Conservation (phyloP, 1,140 invertebrate species). For the Nephotettix cincticeps region DNA sequence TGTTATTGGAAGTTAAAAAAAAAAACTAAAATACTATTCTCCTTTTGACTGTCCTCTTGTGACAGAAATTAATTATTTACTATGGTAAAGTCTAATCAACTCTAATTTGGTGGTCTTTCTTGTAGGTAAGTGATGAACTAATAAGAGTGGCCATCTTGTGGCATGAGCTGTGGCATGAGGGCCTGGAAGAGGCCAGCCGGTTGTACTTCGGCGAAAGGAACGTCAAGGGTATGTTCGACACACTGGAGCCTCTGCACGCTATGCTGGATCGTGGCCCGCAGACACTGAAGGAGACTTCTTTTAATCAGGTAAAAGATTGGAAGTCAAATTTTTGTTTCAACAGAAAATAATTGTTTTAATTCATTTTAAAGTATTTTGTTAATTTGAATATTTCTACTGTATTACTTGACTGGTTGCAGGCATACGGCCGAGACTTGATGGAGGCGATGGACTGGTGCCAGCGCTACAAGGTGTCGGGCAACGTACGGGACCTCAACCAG, state of each 20-base stretch:
- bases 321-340: too few species aligned
- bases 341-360: too few species aligned
- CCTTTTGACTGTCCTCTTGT: too few species aligned
- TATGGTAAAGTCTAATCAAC: too few species aligned
- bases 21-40: too few species aligned
- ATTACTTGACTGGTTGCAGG: constrained; percentile 53
- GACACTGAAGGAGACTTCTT: constrained; percentile 96
- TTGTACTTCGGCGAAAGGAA: constrained; percentile 96
- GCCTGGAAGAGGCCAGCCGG: constrained; percentile 94
- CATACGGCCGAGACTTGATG: constrained; percentile 90
- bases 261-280: constrained; percentile 90
- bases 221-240: constrained; percentile 93
- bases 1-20: too few species aligned
- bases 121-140: constrained; percentile 89
- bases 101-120: too few species aligned
- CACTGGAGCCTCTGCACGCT: constrained; percentile 90
- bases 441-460: constrained; percentile 95
- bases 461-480: constrained; percentile 79
- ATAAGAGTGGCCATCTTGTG: constrained; percentile 98
- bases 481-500: constrained; percentile 89
- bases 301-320: constrained; percentile 90
- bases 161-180: constrained; percentile 99
- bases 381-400: too few species aligned
- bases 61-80: too few species aligned
- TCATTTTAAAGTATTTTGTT: too few species aligned